Evolutionary conservation across 2,113 vertebrate genomes (phyloP).

Genomic region (Globicephala melas): DNA sequence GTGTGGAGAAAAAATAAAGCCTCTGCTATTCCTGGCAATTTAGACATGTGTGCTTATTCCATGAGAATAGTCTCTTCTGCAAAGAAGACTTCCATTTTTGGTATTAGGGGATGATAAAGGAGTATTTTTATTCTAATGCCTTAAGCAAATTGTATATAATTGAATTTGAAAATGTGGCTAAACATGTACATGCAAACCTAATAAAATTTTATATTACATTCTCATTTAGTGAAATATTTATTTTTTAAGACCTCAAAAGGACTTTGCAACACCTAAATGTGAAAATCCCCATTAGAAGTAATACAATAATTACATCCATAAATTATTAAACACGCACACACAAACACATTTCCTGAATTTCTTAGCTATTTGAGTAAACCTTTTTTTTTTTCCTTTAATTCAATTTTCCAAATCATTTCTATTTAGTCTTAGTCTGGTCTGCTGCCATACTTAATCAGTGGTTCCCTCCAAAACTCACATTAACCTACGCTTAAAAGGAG

Average conservation of each 20-base stretch:
- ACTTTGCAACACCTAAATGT: neutral
- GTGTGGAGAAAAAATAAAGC: neutral
- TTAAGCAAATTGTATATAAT: neutral
- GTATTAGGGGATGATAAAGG: neutral
- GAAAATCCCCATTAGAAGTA: neutral
- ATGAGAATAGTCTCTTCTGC: neutral
- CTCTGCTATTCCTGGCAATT: neutral
- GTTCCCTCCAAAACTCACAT: neutral
- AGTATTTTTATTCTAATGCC: neutral
- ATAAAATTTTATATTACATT: neutral
- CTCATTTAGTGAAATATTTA: neutral
- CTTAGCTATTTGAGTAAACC: neutral
- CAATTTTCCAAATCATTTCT: conserved; percentile 10
- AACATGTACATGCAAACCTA: neutral
- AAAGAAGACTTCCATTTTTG: neutral
- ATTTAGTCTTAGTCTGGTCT: neutral
- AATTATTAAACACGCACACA: neutral
- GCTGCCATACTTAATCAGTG: neutral
- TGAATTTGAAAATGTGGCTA: neutral
- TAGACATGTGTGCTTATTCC: neutral
- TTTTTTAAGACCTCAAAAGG: neutral
- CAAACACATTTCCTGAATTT: neutral
- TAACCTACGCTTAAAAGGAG: neutral
- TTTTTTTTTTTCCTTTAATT: neutral
- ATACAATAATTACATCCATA: neutral